Evolutionary conservation across 2,113 vertebrate genomes (phyloP).

Genomic region (Phoenicopterus ruber): DNA sequence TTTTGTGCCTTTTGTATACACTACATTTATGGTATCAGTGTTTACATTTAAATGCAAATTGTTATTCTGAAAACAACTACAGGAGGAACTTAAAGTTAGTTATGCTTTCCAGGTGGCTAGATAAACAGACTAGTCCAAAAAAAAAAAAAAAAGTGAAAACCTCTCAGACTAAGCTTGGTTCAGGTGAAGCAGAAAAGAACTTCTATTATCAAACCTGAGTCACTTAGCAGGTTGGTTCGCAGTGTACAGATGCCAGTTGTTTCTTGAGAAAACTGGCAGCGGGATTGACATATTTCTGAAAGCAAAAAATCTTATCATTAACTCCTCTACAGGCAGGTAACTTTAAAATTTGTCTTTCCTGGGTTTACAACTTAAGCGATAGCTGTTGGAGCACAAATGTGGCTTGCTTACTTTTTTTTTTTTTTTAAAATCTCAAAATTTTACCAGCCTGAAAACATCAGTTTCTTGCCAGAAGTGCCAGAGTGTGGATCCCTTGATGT

Average conservation of each 20-base stretch:
- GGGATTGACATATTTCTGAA: not conserved
- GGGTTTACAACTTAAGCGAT: not conserved
- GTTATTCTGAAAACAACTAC: not conserved
- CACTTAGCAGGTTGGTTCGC: not conserved
- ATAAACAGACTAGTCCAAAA: not conserved
- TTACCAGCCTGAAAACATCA: slow-evolving; percentile 37
- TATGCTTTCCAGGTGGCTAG: not conserved
- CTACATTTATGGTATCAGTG: slow-evolving; percentile 23
- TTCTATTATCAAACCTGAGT: not conserved
- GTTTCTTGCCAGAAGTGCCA: slow-evolving; percentile 69
- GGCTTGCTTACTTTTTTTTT: not conserved
- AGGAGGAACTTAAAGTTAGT: not conserved
- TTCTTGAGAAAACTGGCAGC: not conserved
- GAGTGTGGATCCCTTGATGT: slow-evolving; percentile 26
- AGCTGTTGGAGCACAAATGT: not conserved
- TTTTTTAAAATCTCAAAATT: not conserved
- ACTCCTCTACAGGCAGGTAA: not conserved
- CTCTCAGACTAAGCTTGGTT: not conserved
- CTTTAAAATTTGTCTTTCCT: not conserved
- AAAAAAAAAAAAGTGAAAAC: not conserved
- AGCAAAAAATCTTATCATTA: not conserved
- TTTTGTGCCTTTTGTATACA: slow-evolving; percentile 67
- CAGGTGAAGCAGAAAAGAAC: not conserved
- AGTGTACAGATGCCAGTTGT: not conserved
- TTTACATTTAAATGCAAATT: slow-evolving; percentile 58